Evolutionary conservation across 1,140 invertebrate genomes (phyloP).

Genomic region (Drosophila prosaltans): DNA sequence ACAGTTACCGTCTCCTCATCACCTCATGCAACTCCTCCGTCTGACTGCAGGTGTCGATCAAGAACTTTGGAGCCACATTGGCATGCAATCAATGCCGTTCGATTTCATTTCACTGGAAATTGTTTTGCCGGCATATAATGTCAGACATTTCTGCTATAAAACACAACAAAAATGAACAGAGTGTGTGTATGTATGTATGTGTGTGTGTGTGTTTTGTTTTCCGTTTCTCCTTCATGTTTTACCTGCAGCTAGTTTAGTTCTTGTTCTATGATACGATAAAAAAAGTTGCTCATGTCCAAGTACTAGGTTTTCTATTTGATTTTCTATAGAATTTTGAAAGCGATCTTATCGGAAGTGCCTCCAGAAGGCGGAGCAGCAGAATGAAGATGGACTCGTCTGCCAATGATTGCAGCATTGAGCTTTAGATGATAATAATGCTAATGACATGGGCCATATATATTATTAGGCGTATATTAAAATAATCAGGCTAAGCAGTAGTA

Average conservation of each 20-base stretch:
- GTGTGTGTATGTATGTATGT: background rate
- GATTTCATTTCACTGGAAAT: slow-evolving; percentile 75
- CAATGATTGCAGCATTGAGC: background rate
- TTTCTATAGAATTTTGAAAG: slow-evolving; percentile 68
- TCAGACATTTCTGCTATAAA: slow-evolving; percentile 67
- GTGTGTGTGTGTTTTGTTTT: slow-evolving; percentile 5
- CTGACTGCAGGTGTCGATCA: slow-evolving; percentile 73
- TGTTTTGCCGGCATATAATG: slow-evolving; percentile 67
- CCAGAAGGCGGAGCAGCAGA: slow-evolving; percentile 24
- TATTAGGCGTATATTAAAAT: background rate
- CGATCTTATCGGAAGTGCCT: slow-evolving; percentile 75
- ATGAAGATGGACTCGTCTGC: background rate
- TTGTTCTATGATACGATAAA: slow-evolving; percentile 43
- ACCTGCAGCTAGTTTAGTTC: slow-evolving; percentile 42
- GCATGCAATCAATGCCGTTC: slow-evolving; percentile 80
- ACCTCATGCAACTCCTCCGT: slow-evolving; percentile 34
- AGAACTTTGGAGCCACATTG: slow-evolving; percentile 81
- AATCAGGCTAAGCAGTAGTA: no score
- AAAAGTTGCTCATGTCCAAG: slow-evolving; percentile 8
- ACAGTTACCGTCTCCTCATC: background rate
- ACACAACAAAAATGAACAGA: slow-evolving; percentile 25
- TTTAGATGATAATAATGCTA: slow-evolving; percentile 16
- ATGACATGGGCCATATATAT: slow-evolving; percentile 19
- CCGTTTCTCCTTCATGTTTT: slow-evolving; percentile 20
- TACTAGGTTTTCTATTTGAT: slow-evolving; percentile 18